Conservation (phyloP, 1,140 invertebrate species). For the Drosophila persimilis region DNA sequence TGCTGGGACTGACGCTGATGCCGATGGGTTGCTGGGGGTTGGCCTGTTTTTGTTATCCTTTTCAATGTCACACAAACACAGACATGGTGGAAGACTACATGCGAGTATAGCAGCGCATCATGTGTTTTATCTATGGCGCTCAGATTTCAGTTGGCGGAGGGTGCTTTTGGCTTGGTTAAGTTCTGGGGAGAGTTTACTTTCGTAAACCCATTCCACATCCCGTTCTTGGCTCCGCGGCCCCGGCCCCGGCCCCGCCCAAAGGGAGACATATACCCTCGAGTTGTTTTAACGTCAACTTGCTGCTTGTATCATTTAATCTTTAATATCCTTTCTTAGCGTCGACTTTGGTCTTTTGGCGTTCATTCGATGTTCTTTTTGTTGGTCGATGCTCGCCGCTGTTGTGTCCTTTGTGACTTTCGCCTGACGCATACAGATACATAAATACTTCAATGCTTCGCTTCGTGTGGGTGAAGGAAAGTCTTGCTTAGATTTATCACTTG, state of each 20-base stretch:
- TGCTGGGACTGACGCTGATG: not conserved
- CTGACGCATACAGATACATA: conserved; percentile 36
- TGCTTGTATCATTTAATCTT: conserved; percentile 81
- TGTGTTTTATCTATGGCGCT: conserved; percentile 57
- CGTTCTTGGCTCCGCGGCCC: not conserved
- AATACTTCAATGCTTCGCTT: conserved; percentile 17
- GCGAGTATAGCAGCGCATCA: conserved; percentile 32
- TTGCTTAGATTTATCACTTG: conserved; percentile 76
- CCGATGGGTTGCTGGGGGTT: conserved; percentile 14
- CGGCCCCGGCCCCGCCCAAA: not conserved
- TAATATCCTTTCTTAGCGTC: conserved; percentile 78
- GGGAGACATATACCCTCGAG: not conserved
- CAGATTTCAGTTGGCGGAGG: conserved; percentile 59
- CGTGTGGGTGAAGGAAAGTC: conserved; percentile 44
- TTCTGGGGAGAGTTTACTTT: conserved; percentile 25
- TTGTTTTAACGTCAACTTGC: conserved; percentile 58
- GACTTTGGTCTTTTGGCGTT: conserved; percentile 71
- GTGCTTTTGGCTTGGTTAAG: conserved; percentile 15
- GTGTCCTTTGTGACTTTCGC: conserved; percentile 65
- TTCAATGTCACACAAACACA: conserved; percentile 71
- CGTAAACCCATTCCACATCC: no score
- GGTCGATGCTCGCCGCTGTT: conserved; percentile 34
- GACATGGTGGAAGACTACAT: conserved; percentile 15
- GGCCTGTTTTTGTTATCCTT: conserved; percentile 65
- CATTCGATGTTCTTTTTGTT: conserved; percentile 14